A percentile compares a stretch with the other conserved stretches of the same genome.
Evolutionary conservation across 1,140 invertebrate species (phyloP).

Genomic region (Berghia stephanieae): DNA sequence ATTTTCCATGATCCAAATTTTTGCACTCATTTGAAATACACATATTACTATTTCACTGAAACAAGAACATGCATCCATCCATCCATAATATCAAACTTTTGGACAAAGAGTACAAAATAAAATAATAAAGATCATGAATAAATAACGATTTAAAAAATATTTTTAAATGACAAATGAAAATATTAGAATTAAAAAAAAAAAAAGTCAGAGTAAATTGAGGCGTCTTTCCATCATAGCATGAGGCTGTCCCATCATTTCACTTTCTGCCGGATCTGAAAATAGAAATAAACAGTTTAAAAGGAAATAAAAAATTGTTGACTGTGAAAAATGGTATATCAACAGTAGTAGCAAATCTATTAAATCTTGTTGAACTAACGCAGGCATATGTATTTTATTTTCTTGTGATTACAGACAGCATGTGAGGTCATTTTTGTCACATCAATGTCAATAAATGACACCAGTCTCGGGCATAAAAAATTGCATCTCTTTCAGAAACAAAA

Average conservation of each 20-base stretch:
- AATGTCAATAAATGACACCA: not conserved
- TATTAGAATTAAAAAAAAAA: not conserved
- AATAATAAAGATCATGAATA: not conserved
- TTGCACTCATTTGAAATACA: too few relatives aligned
- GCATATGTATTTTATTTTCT: too few relatives aligned
- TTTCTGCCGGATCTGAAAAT: slow-evolving; percentile 44
- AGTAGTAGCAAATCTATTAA: not conserved
- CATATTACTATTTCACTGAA: too few relatives aligned
- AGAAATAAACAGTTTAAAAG: slow-evolving; percentile 4
- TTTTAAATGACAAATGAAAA: not conserved
- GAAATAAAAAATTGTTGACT: not conserved
- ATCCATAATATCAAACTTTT: too few relatives aligned
- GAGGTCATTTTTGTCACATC: too few relatives aligned
- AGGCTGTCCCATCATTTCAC: slow-evolving; percentile 42
- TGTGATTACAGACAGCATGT: too few relatives aligned
- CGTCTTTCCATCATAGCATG: slow-evolving; percentile 48
- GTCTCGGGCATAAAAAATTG: not conserved
- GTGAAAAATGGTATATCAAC: not conserved
- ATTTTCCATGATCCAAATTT: too few relatives aligned
- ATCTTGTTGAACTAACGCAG: too few relatives aligned
- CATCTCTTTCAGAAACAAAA: not conserved
- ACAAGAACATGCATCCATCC: too few relatives aligned
- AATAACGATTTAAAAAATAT: not conserved
- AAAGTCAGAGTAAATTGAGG: slow-evolving; percentile 37
- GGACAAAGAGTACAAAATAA: not conserved